Evolutionary conservation across 2,888 invertebrate genomes (phyloP), one percentile per base, ranked within the genome.

Genomic region (Rhaphigaster nebulosa): DNA sequence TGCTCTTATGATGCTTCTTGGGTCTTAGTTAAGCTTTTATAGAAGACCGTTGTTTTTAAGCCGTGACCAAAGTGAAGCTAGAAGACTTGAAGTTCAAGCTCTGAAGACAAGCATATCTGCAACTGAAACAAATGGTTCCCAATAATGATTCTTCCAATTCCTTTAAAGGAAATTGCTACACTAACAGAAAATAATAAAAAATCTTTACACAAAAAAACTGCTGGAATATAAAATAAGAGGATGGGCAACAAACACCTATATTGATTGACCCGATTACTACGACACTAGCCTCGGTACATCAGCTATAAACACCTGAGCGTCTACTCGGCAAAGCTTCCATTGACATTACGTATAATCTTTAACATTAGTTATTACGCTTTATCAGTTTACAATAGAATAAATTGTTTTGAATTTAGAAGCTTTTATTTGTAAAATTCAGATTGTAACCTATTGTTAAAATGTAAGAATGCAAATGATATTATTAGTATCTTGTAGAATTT

Each of bases 301-400:
- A 88, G 88, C 38, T 56, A 88, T 88, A 88, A 88, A 88, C 88
- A 84, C 45, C 84, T 84, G 56, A 34, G 54, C 20, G 45, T 23
- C 54, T 52, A 87, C 29, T 80, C 2, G 34, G 38, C 4, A 29
- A 52, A 54, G 56, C 54, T 89, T 65, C 70, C 70, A 65, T 89
- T 89, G 89, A 89, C 89, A 90, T 20, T 52, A 56, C 18, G 23
- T 60, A 84, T 88, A 87, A 70, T 34, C 20, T 56, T 12, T 34
- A 56, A 34, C 52, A 38, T 38, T 52, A 54, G 76, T 87, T 87
- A 90, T 90, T 90, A 90, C 87, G 90, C 60, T 90, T 90, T 90
- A 90, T 90, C 90, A 84, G 56, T 87, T 84, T 90, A 87, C 87
- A 41, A 45, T 87, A 45, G 38, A 54, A 38, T 90, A 90, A 84